Percentiles rank a stretch among this genome's conserved stretches.
These are phyloP conservation scores for Drosophila azteca DNA, from an alignment of 1,140 invertebrate genomes.

Conservation along the genomic window DNA sequence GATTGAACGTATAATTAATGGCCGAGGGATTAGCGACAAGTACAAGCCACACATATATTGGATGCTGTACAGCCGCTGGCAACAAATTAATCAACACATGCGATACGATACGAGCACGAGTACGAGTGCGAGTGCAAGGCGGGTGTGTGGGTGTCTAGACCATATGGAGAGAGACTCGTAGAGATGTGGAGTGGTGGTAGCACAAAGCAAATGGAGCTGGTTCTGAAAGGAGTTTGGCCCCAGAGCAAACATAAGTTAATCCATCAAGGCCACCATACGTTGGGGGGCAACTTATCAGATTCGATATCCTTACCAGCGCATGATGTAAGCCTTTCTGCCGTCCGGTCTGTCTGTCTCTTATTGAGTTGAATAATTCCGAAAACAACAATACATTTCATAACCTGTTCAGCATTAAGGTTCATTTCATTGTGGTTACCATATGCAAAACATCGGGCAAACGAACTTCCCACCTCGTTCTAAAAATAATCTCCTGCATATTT, in stretches of 20 bases:
- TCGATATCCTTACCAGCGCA: conserved; percentile 32
- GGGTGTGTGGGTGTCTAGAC: conserved; percentile 61
- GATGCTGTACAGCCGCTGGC: conserved; percentile 68
- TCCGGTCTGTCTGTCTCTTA: neutral
- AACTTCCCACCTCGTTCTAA: conserved; percentile 25
- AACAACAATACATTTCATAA: conserved; percentile 10
- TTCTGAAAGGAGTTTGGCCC: conserved; percentile 57
- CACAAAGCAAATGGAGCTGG: conserved; percentile 19
- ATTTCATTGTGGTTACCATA: conserved; percentile 40
- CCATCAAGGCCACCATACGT: conserved; percentile 22
- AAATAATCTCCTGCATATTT: conserved; percentile 30
- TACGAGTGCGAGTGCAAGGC: too few relatives aligned
- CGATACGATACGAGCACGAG: conserved; percentile 1
- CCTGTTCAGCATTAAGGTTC: conserved; percentile 41
- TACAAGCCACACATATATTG: conserved; percentile 57
- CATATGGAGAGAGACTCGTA: conserved; percentile 49
- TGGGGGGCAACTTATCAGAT: conserved; percentile 2
- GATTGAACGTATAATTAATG: conserved; percentile 80
- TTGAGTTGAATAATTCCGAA: conserved; percentile 9
- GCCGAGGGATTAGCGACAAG: conserved; percentile 68
- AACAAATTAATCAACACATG: conserved; percentile 72
- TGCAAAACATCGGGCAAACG: conserved; percentile 46
- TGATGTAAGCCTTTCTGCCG: too few relatives aligned
- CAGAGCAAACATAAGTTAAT: conserved; percentile 19
- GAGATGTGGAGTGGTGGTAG: conserved; percentile 9